phyloP scores from a whole-genome alignment of 2,888 invertebrate genomes.

The Parasteatoda lunata region DNA sequence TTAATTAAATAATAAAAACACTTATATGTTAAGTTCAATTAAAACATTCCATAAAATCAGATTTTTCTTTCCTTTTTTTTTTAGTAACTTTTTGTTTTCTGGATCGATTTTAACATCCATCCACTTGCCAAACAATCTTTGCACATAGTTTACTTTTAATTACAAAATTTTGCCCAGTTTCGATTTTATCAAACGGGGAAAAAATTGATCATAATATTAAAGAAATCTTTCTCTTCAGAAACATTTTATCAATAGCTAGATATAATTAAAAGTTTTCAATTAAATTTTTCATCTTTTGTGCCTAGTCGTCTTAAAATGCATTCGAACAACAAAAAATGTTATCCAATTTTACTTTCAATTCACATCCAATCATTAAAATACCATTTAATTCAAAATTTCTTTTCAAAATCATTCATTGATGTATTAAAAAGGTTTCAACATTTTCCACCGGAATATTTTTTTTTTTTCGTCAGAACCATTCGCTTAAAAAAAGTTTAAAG shows the following conservation, averaged over 20 bases:
- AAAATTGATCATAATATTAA: conserved; percentile 8
- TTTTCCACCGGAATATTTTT: no score
- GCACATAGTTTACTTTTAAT: conserved; percentile 24
- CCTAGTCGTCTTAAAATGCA: conserved; percentile 15
- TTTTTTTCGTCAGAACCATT: no score
- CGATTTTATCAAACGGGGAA: neutral
- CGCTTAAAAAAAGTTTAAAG: no score
- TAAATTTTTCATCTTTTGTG: conserved; percentile 36
- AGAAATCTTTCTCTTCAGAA: neutral
- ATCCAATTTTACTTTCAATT: conserved; percentile 55
- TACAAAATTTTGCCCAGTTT: conserved; percentile 8
- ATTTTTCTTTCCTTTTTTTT: no score
- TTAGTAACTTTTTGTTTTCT: no score
- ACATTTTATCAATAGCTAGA: conserved; percentile 21
- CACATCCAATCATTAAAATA: conserved; percentile 49
- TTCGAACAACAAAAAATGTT: conserved; percentile 26
- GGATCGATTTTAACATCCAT: no score
- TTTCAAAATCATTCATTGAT: neutral
- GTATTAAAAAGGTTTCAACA: no score
- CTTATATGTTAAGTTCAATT: no score
- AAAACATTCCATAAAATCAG: no score
- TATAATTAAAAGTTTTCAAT: conserved; percentile 55
- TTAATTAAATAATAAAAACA: no score
- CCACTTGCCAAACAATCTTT: no score
- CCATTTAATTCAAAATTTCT: conserved; percentile 48